phyloP scores from a whole-genome alignment of 2,113 vertebrate species.

The Plecotus auritus region DNA sequence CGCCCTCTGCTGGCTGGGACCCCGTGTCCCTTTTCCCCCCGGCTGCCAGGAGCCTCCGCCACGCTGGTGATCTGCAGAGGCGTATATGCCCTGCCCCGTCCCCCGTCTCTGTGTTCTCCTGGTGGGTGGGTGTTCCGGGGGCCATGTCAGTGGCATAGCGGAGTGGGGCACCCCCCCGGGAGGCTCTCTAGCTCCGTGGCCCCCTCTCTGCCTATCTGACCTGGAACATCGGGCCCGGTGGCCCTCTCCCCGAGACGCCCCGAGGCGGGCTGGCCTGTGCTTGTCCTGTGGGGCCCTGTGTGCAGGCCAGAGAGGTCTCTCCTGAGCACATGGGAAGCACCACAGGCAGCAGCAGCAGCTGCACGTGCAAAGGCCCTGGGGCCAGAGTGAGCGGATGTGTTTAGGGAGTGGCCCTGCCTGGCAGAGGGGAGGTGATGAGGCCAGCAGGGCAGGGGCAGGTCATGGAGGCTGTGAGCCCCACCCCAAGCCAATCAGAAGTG shows the following conservation, averaged over 20 bases:
- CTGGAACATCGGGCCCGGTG: neutral
- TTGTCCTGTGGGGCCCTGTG: fast-evolving
- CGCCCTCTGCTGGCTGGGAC: neutral
- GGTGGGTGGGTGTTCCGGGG: neutral
- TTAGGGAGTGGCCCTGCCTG: too few relatives aligned
- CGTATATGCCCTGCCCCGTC: fast-evolving
- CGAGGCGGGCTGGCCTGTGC: neutral
- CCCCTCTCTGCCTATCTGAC: neutral
- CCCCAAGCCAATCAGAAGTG: fast-evolving
- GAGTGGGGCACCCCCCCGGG: fast-evolving
- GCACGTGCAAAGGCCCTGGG: neutral
- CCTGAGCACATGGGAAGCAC: fast-evolving
- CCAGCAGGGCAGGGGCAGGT: fast-evolving
- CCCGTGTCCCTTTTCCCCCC: neutral
- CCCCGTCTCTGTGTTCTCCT: fast-evolving
- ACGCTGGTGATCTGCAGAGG: fast-evolving
- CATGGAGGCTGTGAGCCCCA: fast-evolving
- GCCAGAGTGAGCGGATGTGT: fast-evolving
- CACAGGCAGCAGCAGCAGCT: neutral
- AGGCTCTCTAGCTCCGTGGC: neutral
- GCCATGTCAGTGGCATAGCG: fast-evolving
- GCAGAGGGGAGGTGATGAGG: fast-evolving
- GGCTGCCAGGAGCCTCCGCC: neutral
- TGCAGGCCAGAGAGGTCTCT: neutral
- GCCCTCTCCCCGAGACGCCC: neutral